Evolutionary conservation across 2,888 invertebrate species (phyloP).

Genomic region (Platycheirus rosarum): DNA sequence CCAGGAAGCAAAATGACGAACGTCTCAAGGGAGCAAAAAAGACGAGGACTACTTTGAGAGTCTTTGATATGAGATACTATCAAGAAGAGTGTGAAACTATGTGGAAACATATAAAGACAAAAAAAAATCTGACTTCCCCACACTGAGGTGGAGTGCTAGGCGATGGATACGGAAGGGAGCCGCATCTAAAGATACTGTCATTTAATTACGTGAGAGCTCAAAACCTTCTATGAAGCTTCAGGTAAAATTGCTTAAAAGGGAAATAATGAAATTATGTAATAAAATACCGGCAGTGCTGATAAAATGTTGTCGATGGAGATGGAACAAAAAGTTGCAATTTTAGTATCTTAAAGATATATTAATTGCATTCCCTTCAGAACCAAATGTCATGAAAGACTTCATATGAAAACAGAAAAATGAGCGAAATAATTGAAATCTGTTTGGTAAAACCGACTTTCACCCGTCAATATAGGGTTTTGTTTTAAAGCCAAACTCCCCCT

Average conservation of each 20-base stretch:
- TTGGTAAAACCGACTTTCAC: background rate
- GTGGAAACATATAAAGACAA: conserved; percentile 3
- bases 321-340: background rate
- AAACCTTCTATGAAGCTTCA: conserved; percentile 47
- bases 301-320: background rate
- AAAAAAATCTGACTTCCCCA: conserved; percentile 28
- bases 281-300: conserved; percentile 22
- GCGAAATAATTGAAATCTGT: too few relatives aligned
- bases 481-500: conserved; percentile 16
- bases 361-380: conserved; percentile 10
- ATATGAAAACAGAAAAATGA: too few relatives aligned
- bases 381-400: conserved; percentile 19
- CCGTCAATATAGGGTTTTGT: background rate
- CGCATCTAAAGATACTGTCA: conserved; percentile 46
- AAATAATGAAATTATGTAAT: conserved; percentile 72
- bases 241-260: conserved; percentile 69
- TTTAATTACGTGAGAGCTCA: conserved; percentile 69
- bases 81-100: conserved; percentile 65
- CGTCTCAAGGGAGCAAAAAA: conserved; percentile 31
- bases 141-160: background rate
- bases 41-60: conserved; percentile 26
- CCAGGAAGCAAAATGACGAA: conserved; percentile 52
- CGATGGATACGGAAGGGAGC: conserved; percentile 18
- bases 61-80: conserved; percentile 59
- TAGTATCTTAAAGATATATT: background rate